Conservation (phyloP, 92 coral and sea anemone genomes). For the Metridium senile region DNA sequence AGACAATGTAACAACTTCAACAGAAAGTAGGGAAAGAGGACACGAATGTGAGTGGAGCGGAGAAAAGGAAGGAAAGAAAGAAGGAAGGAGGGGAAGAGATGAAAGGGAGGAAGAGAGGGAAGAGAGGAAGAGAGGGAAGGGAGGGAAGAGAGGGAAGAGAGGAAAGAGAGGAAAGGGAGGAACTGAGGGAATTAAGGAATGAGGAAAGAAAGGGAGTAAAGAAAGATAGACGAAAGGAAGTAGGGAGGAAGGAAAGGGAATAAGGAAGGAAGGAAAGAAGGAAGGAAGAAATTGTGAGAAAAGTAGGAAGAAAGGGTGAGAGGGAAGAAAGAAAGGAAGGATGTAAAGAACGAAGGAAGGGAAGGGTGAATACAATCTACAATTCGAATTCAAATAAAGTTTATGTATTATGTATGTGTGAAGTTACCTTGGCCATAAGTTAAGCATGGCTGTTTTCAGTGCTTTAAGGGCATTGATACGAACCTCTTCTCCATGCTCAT, state of each 20-base stretch:
- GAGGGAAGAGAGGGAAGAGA: background rate
- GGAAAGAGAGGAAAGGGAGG: background rate
- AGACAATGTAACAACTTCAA: background rate
- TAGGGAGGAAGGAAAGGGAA: background rate
- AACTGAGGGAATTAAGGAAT: background rate
- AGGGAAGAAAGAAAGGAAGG: background rate
- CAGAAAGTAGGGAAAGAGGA: background rate
- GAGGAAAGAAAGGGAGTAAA: background rate
- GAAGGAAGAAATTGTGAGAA: too few relatives aligned
- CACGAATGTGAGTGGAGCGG: background rate
- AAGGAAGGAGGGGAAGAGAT: background rate
- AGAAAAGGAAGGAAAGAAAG: background rate
- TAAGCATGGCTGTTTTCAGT: slow-evolving; percentile 16
- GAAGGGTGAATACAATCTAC: too few relatives aligned
- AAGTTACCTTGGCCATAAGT: slow-evolving; percentile 34
- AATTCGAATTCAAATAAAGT: too few relatives aligned
- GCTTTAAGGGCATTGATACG: slow-evolving; percentile 12
- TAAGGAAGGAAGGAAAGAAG: background rate
- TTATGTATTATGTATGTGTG: too few relatives aligned
- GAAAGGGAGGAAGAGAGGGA: background rate
- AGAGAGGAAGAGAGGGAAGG: background rate
- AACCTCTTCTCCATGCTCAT: slow-evolving; percentile 11
- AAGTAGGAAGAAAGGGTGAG: background rate
- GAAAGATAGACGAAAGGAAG: background rate
- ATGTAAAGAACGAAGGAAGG: too few relatives aligned